Evolutionary conservation across 2,113 vertebrate genomes (phyloP).

Genomic region (Campylomormyrus tamandua): DNA sequence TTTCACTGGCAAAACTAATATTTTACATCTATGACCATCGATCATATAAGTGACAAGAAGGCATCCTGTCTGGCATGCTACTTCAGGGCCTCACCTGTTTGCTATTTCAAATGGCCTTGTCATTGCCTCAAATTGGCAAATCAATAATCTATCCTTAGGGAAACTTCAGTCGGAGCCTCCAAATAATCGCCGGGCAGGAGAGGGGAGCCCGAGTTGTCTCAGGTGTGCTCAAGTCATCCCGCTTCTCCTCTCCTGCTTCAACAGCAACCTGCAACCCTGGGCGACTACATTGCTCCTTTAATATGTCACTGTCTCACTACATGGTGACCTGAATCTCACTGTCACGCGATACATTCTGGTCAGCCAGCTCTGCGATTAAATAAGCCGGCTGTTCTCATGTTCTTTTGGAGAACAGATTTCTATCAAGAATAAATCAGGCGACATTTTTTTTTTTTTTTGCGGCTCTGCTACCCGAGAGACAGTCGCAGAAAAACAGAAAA

Average conservation of each 20-base stretch:
- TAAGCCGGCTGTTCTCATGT: neutral
- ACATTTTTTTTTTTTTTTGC: neutral
- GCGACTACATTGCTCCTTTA: slow-evolving; percentile 39
- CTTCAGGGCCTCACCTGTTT: neutral
- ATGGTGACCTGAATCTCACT: slow-evolving; percentile 12
- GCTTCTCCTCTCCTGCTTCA: neutral
- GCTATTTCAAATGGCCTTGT: neutral
- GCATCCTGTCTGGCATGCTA: too few species aligned
- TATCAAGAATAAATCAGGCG: neutral
- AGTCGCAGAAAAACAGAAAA: neutral
- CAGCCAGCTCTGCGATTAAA: neutral
- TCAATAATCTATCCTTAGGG: slow-evolving; percentile 4
- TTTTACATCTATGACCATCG: neutral
- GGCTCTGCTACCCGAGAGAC: neutral
- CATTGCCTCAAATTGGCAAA: neutral
- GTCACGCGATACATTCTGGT: neutral
- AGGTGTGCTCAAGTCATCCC: neutral
- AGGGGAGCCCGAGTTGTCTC: neutral
- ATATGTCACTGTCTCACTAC: slow-evolving; percentile 42
- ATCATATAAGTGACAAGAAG: neutral
- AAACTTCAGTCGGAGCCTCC: neutral
- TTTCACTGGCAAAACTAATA: neutral
- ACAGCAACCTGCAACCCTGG: slow-evolving; percentile 33
- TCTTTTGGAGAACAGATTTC: neutral
- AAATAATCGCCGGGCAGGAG: neutral